Base-by-base conservation (phyloP, 2,888 invertebrate genomes). In the Trachelus stipa region DNA sequence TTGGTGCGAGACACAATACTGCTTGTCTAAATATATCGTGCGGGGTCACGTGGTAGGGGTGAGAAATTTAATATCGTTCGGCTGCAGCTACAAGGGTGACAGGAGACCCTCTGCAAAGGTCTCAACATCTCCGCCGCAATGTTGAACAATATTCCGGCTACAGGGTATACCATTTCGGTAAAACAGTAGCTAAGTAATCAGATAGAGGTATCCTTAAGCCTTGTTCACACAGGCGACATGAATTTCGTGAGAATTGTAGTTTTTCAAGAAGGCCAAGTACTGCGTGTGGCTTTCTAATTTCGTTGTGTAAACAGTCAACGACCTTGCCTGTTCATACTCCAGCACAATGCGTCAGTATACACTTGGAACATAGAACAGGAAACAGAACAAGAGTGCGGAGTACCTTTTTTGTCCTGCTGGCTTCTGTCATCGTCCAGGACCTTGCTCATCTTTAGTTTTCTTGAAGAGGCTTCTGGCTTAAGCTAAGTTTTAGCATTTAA, bases 11-110 rank as follows among this genome's bases (percentile, higher is more conserved):
- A 56, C 23, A 56, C 9, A 56, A 56, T 56, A 56, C 56, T 56
- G 56, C 9, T 56, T 56, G 56, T 23, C 56, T 56, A 56, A 56
- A 56, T 56, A 56, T 56, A 56, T 56, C 56, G 56, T 23, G 56
- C 1, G 9, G 1, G 56, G 56, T 23, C 56, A 23, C 71, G 12
- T 34, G 15, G 31, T 33, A 9, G 71, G 71, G 23, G 31, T 71
- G 33, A 71, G 71, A 71, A 71, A 71, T 71, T 71, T 71, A 71
- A 71, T 71, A 71, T 71, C 71, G 71, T 71, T 71, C 23, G 56
- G 23, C 23, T 56, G 56, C 23, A 56, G 23, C 56, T 23, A 56
- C 56, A 9, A 56, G 56, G 56, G 56, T 23, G 56, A 56, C 56
- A 56, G 23, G 56, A 56, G 2, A 56, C 56, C 56, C 9, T 56